A percentile compares a stretch with the other conserved stretches of the same genome.
These are phyloP conservation scores for Lytechinus pictus DNA, from an alignment of 35 echinoderm and acorn worm genomes.

Conservation along the genomic window DNA sequence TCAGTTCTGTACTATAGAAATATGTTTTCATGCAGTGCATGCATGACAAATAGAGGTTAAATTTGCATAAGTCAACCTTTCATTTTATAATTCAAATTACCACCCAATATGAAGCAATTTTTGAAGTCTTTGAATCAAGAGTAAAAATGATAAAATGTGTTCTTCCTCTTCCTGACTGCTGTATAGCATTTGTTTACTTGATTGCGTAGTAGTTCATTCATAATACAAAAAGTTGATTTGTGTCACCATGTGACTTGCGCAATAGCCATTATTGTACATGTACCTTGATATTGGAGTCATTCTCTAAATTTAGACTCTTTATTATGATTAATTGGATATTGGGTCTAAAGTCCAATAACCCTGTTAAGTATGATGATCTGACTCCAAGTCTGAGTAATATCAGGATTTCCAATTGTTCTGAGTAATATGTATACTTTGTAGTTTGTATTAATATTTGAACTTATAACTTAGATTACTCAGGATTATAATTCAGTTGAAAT, in stretches of 20 bases:
- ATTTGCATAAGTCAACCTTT: too few relatives aligned
- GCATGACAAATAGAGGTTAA: too few relatives aligned
- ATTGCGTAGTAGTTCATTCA: constrained; percentile 11
- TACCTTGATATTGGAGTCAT: neutral
- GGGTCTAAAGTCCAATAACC: neutral
- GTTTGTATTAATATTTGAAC: too few relatives aligned
- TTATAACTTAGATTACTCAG: too few relatives aligned
- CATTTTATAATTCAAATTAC: too few relatives aligned
- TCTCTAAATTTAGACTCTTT: neutral
- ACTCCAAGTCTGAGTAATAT: neutral
- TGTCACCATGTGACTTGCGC: neutral
- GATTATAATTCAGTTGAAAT: too few relatives aligned
- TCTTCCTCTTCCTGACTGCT: neutral
- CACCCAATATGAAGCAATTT: too few relatives aligned
- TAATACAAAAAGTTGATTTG: neutral
- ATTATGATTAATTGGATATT: neutral
- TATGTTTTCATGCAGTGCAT: too few relatives aligned
- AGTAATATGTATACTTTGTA: neutral
- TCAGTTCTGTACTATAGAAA: too few relatives aligned
- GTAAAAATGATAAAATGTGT: too few relatives aligned
- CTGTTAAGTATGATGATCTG: neutral
- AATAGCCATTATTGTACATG: neutral
- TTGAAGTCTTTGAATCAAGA: too few relatives aligned
- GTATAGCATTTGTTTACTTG: neutral
- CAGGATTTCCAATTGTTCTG: neutral